These are phyloP conservation scores for Brachionichthys hirsutus DNA, from an alignment of 2,113 vertebrate species.

Conservation along the genomic window DNA sequence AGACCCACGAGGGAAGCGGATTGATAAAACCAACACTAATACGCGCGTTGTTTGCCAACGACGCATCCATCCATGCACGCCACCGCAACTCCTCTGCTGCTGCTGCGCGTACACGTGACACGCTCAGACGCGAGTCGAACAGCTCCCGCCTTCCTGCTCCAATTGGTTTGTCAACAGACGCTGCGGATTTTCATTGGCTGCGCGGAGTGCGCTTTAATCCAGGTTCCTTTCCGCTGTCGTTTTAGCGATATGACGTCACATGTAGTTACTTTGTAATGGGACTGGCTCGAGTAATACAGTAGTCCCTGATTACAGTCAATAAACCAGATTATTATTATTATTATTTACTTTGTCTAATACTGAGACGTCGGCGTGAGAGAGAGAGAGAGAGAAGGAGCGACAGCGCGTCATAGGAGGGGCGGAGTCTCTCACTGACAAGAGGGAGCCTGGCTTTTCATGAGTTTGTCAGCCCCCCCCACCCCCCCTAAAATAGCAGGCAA, in stretches of 20 bases:
- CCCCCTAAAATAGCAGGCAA: slow-evolving; percentile 82
- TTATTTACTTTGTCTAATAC: slow-evolving; percentile 26
- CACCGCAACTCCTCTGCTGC: slow-evolving; percentile 64
- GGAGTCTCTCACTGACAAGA: slow-evolving; percentile 79
- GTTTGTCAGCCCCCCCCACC: slow-evolving; percentile 82
- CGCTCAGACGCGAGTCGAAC: slow-evolving; percentile 21
- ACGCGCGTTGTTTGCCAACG: too few relatives aligned
- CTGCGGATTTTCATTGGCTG: slow-evolving; percentile 56
- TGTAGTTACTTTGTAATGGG: slow-evolving; percentile 57
- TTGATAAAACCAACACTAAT: too few relatives aligned
- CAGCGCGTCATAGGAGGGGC: slow-evolving; percentile 65
- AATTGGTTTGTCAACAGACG: slow-evolving; percentile 62
- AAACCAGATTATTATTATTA: too few relatives aligned
- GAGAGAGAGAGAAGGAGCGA: slow-evolving; percentile 33
- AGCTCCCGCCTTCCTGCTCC: slow-evolving; percentile 31
- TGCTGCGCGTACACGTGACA: slow-evolving; percentile 72
- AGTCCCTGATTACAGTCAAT: too few relatives aligned
- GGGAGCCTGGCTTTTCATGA: slow-evolving; percentile 78
- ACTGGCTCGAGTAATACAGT: slow-evolving; percentile 15
- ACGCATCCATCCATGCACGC: not conserved
- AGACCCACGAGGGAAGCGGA: not conserved
- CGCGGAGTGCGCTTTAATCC: slow-evolving; percentile 36
- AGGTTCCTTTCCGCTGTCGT: slow-evolving; percentile 68
- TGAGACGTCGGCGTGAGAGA: slow-evolving; percentile 29
- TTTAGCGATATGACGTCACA: slow-evolving; percentile 74